These are phyloP conservation scores for Euproctis similis DNA, from an alignment of 2,888 invertebrate genomes.

Conservation along the genomic window DNA sequence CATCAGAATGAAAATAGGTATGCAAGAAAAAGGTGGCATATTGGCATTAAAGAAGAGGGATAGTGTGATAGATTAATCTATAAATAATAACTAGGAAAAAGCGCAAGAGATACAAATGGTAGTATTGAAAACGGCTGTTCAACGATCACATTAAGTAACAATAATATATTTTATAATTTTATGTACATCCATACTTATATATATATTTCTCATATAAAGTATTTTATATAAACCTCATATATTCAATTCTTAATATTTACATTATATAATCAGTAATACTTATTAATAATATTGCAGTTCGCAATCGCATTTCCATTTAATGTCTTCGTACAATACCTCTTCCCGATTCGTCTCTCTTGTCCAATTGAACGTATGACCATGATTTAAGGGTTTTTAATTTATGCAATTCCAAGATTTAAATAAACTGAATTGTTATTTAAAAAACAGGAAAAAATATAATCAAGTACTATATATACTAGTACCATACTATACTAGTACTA, in stretches of 20 bases:
- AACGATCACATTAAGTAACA: conserved; percentile 67
- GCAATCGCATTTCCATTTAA: conserved; percentile 46
- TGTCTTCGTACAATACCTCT: conserved; percentile 16
- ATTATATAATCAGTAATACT: conserved; percentile 56
- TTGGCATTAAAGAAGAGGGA: too few relatives aligned
- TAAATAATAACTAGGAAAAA: too few relatives aligned
- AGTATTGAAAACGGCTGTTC: conserved; percentile 52
- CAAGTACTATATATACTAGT: too few relatives aligned
- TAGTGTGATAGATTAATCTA: too few relatives aligned
- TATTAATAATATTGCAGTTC: conserved; percentile 70
- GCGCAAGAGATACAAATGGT: conserved; percentile 53
- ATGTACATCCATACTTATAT: conserved; percentile 54
- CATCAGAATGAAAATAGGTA: too few relatives aligned
- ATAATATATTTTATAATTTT: conserved; percentile 50
- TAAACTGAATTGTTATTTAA: too few relatives aligned
- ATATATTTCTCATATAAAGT: conserved; percentile 35
- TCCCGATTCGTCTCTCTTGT: conserved; percentile 4
- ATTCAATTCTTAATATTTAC: conserved; percentile 50
- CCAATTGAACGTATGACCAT: too few relatives aligned
- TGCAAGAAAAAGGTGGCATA: too few relatives aligned
- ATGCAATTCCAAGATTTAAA: too few relatives aligned
- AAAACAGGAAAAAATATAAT: too few relatives aligned
- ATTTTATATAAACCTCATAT: conserved; percentile 35
- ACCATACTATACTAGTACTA: too few relatives aligned
- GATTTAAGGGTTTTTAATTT: too few relatives aligned